A percentile compares a stretch with the other conserved stretches of the same genome.
Conservation (phyloP, 1,140 invertebrate species). For the Zaprionus camerounensis region DNA sequence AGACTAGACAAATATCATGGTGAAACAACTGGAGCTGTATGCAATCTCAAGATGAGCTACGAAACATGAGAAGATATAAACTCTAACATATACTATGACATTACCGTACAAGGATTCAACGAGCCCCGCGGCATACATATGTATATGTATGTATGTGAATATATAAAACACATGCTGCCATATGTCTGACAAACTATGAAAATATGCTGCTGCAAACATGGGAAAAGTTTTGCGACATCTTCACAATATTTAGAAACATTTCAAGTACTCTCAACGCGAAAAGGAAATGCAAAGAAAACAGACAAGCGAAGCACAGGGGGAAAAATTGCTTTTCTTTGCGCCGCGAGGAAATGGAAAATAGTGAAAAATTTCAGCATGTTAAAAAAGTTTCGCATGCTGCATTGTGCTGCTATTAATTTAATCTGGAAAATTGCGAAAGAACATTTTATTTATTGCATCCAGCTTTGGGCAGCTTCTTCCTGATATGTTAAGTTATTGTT, state of each 20-base stretch:
- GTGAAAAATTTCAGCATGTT: slow-evolving; percentile 19
- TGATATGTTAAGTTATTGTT: neutral
- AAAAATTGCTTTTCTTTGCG: slow-evolving; percentile 2
- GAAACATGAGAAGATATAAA: neutral
- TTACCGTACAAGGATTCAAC: neutral
- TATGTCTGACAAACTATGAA: slow-evolving; percentile 6
- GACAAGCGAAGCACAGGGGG: neutral
- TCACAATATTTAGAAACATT: slow-evolving; percentile 10
- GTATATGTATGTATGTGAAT: neutral
- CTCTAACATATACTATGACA: neutral
- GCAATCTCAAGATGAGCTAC: neutral
- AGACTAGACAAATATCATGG: neutral
- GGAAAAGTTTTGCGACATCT: slow-evolving; percentile 5
- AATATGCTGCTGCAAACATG: neutral
- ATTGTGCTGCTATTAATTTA: slow-evolving; percentile 27
- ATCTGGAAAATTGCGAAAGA: slow-evolving; percentile 25
- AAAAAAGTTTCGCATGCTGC: slow-evolving; percentile 25
- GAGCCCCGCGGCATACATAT: neutral
- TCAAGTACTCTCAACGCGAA: neutral
- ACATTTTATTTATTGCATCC: slow-evolving; percentile 36
- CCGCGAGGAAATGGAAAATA: slow-evolving; percentile 5
- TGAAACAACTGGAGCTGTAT: neutral
- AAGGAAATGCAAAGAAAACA: slow-evolving; percentile 10
- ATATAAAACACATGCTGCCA: neutral
- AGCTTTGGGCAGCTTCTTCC: slow-evolving; percentile 10